These are phyloP conservation scores for Myotis daubentonii DNA, from an alignment of 2,797 vertebrate species.

Conservation along the genomic window DNA sequence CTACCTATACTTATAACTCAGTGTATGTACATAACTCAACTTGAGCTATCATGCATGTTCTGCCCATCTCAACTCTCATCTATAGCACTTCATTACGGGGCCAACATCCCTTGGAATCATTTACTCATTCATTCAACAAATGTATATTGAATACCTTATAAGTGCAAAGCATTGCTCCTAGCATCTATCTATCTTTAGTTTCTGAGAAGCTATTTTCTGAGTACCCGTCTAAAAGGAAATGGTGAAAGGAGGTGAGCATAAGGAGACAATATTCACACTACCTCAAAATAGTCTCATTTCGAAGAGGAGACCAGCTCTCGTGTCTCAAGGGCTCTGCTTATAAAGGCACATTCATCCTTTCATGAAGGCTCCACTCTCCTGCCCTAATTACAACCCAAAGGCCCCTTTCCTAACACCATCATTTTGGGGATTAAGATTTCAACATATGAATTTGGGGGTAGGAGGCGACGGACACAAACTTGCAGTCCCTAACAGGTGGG, in stretches of 20 bases:
- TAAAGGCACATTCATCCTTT: neutral
- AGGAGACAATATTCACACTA: neutral
- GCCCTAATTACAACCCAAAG: neutral
- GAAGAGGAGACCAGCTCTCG: neutral
- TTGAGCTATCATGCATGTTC: neutral
- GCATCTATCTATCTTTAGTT: neutral
- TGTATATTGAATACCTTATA: neutral
- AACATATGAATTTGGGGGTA: neutral
- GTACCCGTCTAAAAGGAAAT: neutral
- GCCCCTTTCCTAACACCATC: neutral
- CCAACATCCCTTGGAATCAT: neutral
- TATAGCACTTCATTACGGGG: neutral
- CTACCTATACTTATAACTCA: neutral
- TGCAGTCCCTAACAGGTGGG: neutral
- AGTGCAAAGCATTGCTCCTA: neutral
- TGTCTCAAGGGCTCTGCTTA: neutral
- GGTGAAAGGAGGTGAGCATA: neutral
- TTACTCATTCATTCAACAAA: neutral
- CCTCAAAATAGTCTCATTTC: neutral
- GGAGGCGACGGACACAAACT: neutral
- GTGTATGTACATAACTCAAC: neutral
- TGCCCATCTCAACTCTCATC: neutral
- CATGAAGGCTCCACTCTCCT: neutral
- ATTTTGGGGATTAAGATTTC: neutral
- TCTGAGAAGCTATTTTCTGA: neutral